phyloP scores from a whole-genome alignment of 1,140 invertebrate species.

The Geopemphigus sp. region DNA sequence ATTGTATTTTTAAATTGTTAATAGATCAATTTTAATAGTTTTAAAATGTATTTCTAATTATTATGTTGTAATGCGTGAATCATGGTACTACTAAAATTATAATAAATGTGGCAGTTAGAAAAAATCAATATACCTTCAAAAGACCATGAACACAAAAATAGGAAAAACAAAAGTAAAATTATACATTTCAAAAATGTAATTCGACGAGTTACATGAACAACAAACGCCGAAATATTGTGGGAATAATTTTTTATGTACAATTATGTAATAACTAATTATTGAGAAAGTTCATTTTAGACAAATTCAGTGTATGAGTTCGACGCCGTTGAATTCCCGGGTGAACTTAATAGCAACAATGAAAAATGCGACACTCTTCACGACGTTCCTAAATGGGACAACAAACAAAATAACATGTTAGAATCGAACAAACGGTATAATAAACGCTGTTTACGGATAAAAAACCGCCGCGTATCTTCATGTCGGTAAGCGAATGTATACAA shows the following conservation, averaged over 20 bases:
- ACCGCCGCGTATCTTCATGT: too few species aligned
- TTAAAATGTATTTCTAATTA: not conserved
- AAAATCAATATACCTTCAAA: too few species aligned
- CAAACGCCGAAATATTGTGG: not conserved
- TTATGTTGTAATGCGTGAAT: not conserved
- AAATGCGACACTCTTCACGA: conserved; percentile 19
- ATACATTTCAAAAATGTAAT: too few species aligned
- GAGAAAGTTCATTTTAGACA: not conserved
- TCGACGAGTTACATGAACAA: too few species aligned
- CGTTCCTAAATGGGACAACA: not conserved
- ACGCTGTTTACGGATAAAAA: too few species aligned
- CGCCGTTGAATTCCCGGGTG: conserved; percentile 10
- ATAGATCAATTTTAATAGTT: conserved; percentile 38
- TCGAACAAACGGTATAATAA: too few species aligned
- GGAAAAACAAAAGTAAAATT: too few species aligned
- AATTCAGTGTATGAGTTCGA: conserved; percentile 13
- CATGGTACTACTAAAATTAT: too few species aligned
- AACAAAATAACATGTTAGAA: too few species aligned
- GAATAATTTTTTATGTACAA: conserved; percentile 1
- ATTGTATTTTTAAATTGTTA: conserved; percentile 39
- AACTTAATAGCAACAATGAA: conserved; percentile 14
- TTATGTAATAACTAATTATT: not conserved
- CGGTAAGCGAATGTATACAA: not conserved
- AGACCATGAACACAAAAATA: too few species aligned
- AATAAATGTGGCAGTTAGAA: too few species aligned